These are phyloP conservation scores for Puntigrus tetrazona DNA, from an alignment of 2,113 vertebrate genomes.

Conservation along the genomic window DNA sequence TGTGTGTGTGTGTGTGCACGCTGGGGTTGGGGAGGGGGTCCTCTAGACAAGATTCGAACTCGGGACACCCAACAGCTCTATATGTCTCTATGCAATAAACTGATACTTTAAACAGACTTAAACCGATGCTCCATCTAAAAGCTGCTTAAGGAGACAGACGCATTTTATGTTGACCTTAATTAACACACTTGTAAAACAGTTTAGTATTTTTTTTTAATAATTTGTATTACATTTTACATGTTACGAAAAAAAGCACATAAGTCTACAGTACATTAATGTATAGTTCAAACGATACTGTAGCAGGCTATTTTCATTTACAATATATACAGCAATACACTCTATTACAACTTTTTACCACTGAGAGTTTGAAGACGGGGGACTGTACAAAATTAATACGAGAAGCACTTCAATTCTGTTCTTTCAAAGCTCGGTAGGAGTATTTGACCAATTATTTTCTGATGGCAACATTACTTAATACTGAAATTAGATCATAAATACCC, in stretches of 20 bases:
- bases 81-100: too few species aligned
- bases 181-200: constrained; percentile 44
- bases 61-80: too few species aligned
- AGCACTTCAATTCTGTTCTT: constrained; percentile 12
- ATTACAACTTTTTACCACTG: constrained; percentile 65
- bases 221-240: constrained; percentile 80
- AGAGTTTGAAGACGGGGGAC: constrained; percentile 62
- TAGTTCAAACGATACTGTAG: constrained; percentile 81
- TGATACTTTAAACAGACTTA: not conserved
- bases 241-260: constrained; percentile 83
- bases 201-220: constrained; percentile 73
- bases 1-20: too few species aligned
- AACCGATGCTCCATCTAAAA: not conserved
- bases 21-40: too few species aligned
- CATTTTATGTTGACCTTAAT: not conserved
- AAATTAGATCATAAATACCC: not conserved
- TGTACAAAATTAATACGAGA: constrained; percentile 32
- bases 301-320: constrained; percentile 82
- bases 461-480: not conserved
- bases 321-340: constrained; percentile 82
- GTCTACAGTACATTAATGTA: constrained; percentile 86
- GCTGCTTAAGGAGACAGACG: not conserved
- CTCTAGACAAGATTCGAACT: too few species aligned
- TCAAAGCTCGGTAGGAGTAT: not conserved
- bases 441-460: not conserved